phyloP scores from a whole-genome alignment of 2,888 invertebrate species.

The Azorinus chamasolen region DNA sequence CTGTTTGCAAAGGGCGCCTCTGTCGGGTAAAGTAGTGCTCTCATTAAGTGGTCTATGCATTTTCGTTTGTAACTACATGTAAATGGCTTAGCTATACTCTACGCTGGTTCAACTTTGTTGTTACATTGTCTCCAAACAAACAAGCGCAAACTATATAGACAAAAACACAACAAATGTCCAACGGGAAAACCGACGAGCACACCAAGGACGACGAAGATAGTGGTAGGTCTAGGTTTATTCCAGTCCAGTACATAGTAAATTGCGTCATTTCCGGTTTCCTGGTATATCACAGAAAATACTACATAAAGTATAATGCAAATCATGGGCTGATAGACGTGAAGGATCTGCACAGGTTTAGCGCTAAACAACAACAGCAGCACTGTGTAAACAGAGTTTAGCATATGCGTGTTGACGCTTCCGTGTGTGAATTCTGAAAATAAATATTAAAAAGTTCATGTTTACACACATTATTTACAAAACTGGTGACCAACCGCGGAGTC shows the following conservation, averaged over 20 bases:
- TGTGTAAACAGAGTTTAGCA: too few relatives aligned
- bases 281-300: conserved; percentile 65
- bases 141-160: conserved; percentile 46
- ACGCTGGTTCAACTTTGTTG: too few relatives aligned
- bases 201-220: conserved; percentile 11
- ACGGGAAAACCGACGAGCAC: conserved; percentile 58
- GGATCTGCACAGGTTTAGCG: conserved; percentile 27
- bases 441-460: too few relatives aligned
- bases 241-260: conserved; percentile 67
- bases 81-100: too few relatives aligned
- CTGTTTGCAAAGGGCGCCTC: too few relatives aligned
- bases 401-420: conserved; percentile 54
- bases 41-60: too few relatives aligned
- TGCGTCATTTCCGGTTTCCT: conserved; percentile 50
- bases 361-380: neutral
- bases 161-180: conserved; percentile 56
- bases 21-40: too few relatives aligned
- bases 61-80: too few relatives aligned
- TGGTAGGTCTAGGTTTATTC: conserved; percentile 40
- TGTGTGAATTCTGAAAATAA: conserved; percentile 44
- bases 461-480: too few relatives aligned
- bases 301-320: conserved; percentile 55
- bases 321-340: conserved; percentile 65
- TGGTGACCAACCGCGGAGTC: too few relatives aligned
- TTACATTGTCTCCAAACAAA: conserved; percentile 19